A percentile compares a stretch with the other conserved stretches of the same genome.
Conservation (phyloP, 1,140 invertebrate species). For the Orchesella cincta region DNA sequence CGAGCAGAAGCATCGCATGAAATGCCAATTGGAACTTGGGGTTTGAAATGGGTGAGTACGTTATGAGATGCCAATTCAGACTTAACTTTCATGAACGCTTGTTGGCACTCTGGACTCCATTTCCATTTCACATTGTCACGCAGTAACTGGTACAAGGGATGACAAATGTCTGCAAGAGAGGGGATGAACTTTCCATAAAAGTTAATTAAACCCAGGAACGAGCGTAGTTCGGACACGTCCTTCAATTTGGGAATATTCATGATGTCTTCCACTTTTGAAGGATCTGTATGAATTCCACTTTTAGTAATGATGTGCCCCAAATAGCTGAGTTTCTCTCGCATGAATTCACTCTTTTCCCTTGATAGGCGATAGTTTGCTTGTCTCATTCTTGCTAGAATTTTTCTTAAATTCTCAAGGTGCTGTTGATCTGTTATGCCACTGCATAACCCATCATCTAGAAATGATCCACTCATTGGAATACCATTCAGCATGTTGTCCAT, state of each 20-base stretch:
- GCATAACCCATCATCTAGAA: not conserved
- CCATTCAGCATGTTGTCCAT: not conserved
- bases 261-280: constrained; percentile 53
- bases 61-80: constrained; percentile 22
- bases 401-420: not conserved
- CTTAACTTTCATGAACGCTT: constrained; percentile 45
- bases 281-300: constrained; percentile 55
- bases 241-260: constrained; percentile 46
- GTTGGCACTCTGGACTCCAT: constrained; percentile 37
- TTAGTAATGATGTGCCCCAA: constrained; percentile 55
- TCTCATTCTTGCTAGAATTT: not conserved
- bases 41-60: constrained; percentile 46
- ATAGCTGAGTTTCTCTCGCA: constrained; percentile 42
- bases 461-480: not conserved
- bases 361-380: not conserved
- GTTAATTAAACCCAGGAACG: constrained; percentile 53
- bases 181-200: constrained; percentile 55
- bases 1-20: constrained; percentile 47
- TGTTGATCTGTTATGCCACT: not conserved
- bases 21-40: constrained; percentile 45
- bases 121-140: constrained; percentile 16
- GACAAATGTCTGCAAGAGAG: constrained; percentile 49
- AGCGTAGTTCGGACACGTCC: constrained; percentile 48
- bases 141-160: constrained; percentile 47
- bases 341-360: constrained; percentile 11